Base-by-base conservation (phyloP, 2,113 vertebrate species). In the Halichoerus grypus region DNA sequence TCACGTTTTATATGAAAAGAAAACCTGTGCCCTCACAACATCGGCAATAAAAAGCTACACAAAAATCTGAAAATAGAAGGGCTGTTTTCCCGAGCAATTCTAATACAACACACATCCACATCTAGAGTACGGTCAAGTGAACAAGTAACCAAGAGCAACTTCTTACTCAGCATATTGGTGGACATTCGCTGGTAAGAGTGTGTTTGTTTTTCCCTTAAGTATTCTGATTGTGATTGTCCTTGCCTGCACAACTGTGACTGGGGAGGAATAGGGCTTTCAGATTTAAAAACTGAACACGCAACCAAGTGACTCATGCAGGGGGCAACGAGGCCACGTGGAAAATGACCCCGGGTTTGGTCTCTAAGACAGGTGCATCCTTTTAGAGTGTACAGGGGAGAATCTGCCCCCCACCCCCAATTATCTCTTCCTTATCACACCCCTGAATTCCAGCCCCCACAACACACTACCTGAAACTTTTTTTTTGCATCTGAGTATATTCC, bases 1-100 rank as follows among this genome's bases (percentile, higher is more conserved):
- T 95, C 95, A 65, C 33, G 91, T 94, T 97, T 91, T 46, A 83
- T 84, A 87, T 67, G 63, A 69, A 96, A 88, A 96, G 91, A 86
- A 97, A 96, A 91, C 28, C 57, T 24, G 31, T n/a, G 55, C 72
- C 93, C 51, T 71, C 86, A 69, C 71, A 96, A 69, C 33, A 79
- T 65, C 77, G 57, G 90, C 76, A 53, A 39, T 49, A 61, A 12
- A 93, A 65, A 67, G 85, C 92, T 72, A 76, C 84, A 74, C 51
- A 67, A 67, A 93, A 61, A 69, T 89, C 80, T 33, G 79, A 76
- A 87, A 65, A 63, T 12, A 79, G 83, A 76, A 92, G 85, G 59
- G 57, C 80, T 31, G 24, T 88, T 97, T 95, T 84, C 51, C 16
- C 0, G 7, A 72, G 81, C 88, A 72, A 88, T 96, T 93, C 79